Evolutionary conservation across 2,888 invertebrate genomes (phyloP), one percentile per base, ranked within the genome.

Genomic region (Leptinotarsa haldemani): DNA sequence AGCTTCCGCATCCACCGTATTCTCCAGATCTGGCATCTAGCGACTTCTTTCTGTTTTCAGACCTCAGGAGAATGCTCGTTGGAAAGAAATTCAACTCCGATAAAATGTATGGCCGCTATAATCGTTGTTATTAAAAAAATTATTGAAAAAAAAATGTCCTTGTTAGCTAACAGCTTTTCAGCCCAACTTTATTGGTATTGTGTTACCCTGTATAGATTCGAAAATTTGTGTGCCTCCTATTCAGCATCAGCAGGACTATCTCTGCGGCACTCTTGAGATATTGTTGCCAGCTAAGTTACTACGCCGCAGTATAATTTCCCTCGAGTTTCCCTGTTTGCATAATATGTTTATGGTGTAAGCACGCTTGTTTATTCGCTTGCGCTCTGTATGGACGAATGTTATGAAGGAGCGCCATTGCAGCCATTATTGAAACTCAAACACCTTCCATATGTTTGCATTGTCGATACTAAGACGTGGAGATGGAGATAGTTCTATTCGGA

Each of bases 251-350:
- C 80, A 81, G 83, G 80, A 82, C 80, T 82, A 80, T 80, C 81
- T 79, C 80, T 83, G 83, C 82, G 82, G 82, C 82, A 82, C 82
- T 82, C 80, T 77, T 80, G 81, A 83, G 82, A 83, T 82, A 82
- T 81, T 80, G 80, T 75, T 78, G 78, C 79, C 76, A 79, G 80
- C 79, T 82, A 82, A 81, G 79, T 81, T 79, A 78, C 70, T 74
- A 70, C 75, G 76, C 81, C 81, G 84, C 84, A 83, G 83, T 83
- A 86, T 86, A 87, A 87, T 87, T 87, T 87, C 87, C 87, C 86
- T 77, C 79, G 86, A 87, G 87, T 86, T 86, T 83, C 82, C 85
- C 80, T 85, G 87, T 87, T 87, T 87, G 86, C 87, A 85, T 87
- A 87, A 86, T 86, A 86, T 86, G 86, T 86, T 81, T 87, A 86